Base-by-base conservation (phyloP, 2,888 invertebrate genomes). In the Dinocampus coccinellae region DNA sequence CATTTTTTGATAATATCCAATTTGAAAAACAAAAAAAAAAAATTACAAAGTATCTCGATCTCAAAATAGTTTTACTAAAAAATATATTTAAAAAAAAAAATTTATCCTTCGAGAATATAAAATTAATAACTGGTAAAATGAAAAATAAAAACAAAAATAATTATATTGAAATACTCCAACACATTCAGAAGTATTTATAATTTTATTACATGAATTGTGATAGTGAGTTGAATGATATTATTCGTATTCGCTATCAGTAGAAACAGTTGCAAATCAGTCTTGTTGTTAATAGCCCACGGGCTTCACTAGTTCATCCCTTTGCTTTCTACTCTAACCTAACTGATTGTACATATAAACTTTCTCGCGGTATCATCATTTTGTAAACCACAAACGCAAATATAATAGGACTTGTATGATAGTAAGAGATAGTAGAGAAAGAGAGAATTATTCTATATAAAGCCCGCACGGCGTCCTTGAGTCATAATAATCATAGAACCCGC, bases 401-500 rank as follows among this genome's bases (percentile, higher is more conserved):
- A 66, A 58, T 63, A 55, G 61, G 52, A 26, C 36, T 42, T 22
- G 62, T n/a, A 9, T 24, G 22, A 39, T 13, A 11, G 20, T 7
- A 20, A 60, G 60, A 60, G 20, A 16, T 26, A n/a, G 55, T 24
- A 42, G 42, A 42, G n/a, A n/a, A 47, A 20, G 13, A 24, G 66
- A 69, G 66, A 77, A 77, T 78, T 77, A 74, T 79, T 79, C 74
- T 76, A 79, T 76, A 69, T 70, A 75, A 79, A 74, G 74, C 69
- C 55, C 65, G 70, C 65, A 29, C 64, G 47, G 60, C 58, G 61
- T 73, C 55, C 73, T 69, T 71, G 74, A 76, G 77, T 79, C 78
- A 80, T 79, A 78, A 81, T 79, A 80, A 81, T 82, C 79, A 76
- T 76, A 75, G 77, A 76, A 78, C 78, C 73, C 75, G 76, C 76